These are phyloP conservation scores for Willisornis vidua DNA, from an alignment of 2,113 vertebrate genomes.

Conservation along the genomic window DNA sequence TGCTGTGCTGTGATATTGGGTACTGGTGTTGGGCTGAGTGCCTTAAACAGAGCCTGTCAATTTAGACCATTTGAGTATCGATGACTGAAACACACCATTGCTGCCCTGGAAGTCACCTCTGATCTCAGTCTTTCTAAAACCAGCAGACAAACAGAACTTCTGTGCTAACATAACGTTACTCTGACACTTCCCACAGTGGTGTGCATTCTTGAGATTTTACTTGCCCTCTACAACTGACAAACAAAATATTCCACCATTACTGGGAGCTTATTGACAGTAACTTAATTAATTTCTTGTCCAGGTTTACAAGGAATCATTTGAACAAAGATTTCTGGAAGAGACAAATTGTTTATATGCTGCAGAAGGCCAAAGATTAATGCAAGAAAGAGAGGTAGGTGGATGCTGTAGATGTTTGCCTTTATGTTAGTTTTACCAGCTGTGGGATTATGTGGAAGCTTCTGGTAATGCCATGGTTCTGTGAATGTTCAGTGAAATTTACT, in stretches of 20 bases:
- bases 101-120: not conserved
- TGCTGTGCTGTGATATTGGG: not conserved
- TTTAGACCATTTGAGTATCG: not conserved
- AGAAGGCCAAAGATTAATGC: conserved; percentile 85
- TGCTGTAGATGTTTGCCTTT: not conserved
- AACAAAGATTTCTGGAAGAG: conserved; percentile 82
- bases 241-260: not conserved
- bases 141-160: not conserved
- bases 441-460: not conserved
- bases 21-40: not conserved
- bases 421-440: not conserved
- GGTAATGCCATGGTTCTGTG: not conserved
- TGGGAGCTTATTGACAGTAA: not conserved
- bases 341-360: conserved; percentile 84
- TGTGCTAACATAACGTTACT: not conserved
- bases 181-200: not conserved
- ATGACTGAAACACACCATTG: not conserved
- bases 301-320: conserved; percentile 85
- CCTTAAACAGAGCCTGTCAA: not conserved
- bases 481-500: not conserved
- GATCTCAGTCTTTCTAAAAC: not conserved
- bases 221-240: not conserved
- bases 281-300: conserved; percentile 35
- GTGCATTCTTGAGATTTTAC: not conserved
- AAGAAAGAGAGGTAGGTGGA: conserved; percentile 80